Evolutionary conservation across 2,888 invertebrate species (phyloP), one percentile per base, ranked within the genome.

Genomic region (Andrena haemorrhoa): DNA sequence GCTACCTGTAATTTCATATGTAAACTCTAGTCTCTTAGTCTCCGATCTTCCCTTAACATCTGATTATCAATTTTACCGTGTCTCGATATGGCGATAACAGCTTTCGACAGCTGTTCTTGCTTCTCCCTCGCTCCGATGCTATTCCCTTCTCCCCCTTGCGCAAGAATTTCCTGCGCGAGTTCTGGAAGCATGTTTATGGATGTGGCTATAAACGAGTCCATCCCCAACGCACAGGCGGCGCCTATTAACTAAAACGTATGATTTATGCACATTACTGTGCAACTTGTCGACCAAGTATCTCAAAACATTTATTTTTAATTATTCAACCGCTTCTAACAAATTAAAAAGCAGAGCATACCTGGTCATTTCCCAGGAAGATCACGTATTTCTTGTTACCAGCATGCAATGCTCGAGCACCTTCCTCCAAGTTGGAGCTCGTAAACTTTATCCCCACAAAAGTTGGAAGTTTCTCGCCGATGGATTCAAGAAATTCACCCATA

Each of bases 401-500:
- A 71, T 94, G 94, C 3, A 96, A 87, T 1, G 96, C 96, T 87
- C 95, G 95, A 0, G 95, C 94, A 0, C 95, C 97, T 92, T 97
- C 96, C 71, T 96, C 95, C 64, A 98, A 94, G 90, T 96, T 96
- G 53, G 95, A 95, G 10, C 96, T 96, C 0, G 98, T 98, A 91
- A 96, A 98, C 93, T 98, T 98, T n/a, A 98, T 95, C 2, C 98
- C 98, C 79, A 95, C 95, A 90, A 98, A 97, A 71, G 96, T 97
- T 0, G 97, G 96, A 64, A 98, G 96, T 76, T 94, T 92, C 4
- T 94, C 94, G 0, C 95, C 95, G 0, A 97, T 96, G 29, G 95
- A 94, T 16, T 94, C 94, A 53, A 97, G 95, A 89, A 97, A 97
- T 33, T 95, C 94, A 58, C 96, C 96, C 97, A 97, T 97, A 88